Evolutionary conservation across 2,888 invertebrate genomes (phyloP).

Genomic region (Julus scandinavius): DNA sequence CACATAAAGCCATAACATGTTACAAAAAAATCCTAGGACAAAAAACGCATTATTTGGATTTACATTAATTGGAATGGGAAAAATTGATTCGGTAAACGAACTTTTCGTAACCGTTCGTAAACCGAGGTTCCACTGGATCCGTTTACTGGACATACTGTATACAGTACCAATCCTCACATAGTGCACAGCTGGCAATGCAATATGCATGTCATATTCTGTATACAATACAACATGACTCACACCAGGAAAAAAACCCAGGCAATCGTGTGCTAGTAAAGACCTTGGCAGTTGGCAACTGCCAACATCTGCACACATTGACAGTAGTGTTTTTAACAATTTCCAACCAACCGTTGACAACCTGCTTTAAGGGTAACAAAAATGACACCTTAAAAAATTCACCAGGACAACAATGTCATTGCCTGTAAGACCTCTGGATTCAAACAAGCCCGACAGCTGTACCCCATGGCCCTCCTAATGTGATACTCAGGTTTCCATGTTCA

Average conservation of each 20-base stretch:
- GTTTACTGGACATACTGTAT: neutral
- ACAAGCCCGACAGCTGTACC: neutral
- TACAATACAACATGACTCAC: conserved; percentile 6
- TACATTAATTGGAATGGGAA: too few species aligned
- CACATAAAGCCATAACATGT: too few species aligned
- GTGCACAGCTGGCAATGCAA: neutral
- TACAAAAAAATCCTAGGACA: too few species aligned
- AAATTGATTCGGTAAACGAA: too few species aligned
- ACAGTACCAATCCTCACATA: neutral
- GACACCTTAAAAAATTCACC: neutral
- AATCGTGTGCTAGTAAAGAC: neutral
- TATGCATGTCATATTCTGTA: neutral
- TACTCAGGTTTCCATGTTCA: neutral
- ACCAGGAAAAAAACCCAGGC: neutral
- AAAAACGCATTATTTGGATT: too few species aligned
- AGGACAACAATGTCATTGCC: neutral
- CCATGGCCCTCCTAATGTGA: neutral
- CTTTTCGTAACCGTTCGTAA: too few species aligned
- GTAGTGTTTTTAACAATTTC: neutral
- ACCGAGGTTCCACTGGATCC: too few species aligned
- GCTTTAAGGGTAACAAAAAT: neutral
- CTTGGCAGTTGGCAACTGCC: neutral
- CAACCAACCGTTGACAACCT: neutral
- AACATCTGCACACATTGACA: neutral
- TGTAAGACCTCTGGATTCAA: conserved; percentile 2